phyloP scores from a whole-genome alignment of 1,140 invertebrate genomes.

The Psix sp. region DNA sequence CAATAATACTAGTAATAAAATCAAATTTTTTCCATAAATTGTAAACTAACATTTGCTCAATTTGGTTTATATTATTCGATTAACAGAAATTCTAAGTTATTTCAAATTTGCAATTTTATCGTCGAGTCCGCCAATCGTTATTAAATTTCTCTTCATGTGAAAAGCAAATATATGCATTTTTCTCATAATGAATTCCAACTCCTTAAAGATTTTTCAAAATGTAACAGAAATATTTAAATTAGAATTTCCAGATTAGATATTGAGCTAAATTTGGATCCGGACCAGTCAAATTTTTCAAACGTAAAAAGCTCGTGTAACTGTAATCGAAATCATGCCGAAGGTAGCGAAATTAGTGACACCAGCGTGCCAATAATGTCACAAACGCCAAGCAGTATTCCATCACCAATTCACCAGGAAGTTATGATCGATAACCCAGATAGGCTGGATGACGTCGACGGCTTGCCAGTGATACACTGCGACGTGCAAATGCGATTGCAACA shows the following conservation, averaged over 20 bases:
- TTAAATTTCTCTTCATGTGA: too few species aligned
- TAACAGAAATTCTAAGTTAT: too few species aligned
- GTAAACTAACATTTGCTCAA: too few species aligned
- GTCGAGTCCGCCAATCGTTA: too few species aligned
- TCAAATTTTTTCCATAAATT: too few species aligned
- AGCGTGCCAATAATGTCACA: slow-evolving; percentile 69
- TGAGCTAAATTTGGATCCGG: slow-evolving; percentile 60
- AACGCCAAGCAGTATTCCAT: slow-evolving; percentile 74
- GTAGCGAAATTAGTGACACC: slow-evolving; percentile 71
- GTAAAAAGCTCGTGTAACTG: slow-evolving; percentile 58
- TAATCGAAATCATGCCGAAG: slow-evolving; percentile 66
- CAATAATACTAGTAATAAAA: too few species aligned
- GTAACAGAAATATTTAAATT: not conserved
- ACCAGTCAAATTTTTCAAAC: slow-evolving; percentile 52
- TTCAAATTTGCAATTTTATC: too few species aligned
- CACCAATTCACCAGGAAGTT: slow-evolving; percentile 71
- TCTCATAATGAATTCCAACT: too few species aligned
- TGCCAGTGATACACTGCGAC: slow-evolving; percentile 86
- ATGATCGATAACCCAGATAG: slow-evolving; percentile 72
- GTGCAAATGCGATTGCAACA: slow-evolving; percentile 87
- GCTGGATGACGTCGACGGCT: slow-evolving; percentile 85
- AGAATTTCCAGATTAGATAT: slow-evolving; percentile 59
- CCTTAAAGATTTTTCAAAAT: not conserved
- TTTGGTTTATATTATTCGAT: too few species aligned
- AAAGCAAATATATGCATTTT: too few species aligned